These are phyloP conservation scores for Philhelius pedissequus DNA, from an alignment of 2,888 invertebrate species.

Conservation along the genomic window DNA sequence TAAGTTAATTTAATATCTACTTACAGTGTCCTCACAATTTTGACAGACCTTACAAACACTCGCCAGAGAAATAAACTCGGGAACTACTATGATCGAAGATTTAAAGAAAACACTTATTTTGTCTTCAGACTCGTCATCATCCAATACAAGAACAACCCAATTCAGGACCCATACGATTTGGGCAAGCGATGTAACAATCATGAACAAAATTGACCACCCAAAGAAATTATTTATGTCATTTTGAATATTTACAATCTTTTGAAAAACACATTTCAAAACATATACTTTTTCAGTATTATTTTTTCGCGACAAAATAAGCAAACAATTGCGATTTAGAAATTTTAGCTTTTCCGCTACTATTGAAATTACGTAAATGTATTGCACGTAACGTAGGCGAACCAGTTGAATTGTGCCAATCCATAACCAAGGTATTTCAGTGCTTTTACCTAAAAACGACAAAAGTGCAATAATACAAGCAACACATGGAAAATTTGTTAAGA, in stretches of 20 bases:
- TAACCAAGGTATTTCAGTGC: not conserved
- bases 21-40: slow-evolving; percentile 34
- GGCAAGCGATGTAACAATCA: not conserved
- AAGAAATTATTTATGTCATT: not conserved
- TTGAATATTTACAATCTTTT: slow-evolving; percentile 14
- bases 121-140: not conserved
- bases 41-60: slow-evolving; percentile 13
- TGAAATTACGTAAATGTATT: slow-evolving; percentile 26
- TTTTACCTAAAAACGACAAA: not conserved
- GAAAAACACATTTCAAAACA: slow-evolving; percentile 10
- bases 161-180: slow-evolving; percentile 12
- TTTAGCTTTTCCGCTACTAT: slow-evolving; percentile 25
- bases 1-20: too few relatives aligned
- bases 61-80: not conserved
- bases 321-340: not conserved
- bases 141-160: slow-evolving; percentile 1
- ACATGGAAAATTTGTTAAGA: not conserved
- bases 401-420: not conserved
- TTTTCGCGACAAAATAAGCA: not conserved
- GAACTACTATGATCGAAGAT: not conserved
- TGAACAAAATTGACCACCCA: slow-evolving; percentile 25
- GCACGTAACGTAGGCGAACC: slow-evolving; percentile 10
- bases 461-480: not conserved
- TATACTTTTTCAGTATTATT: not conserved
- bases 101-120: not conserved